Base-by-base conservation (phyloP, 2,113 vertebrate genomes). In the Cairina moschata region DNA sequence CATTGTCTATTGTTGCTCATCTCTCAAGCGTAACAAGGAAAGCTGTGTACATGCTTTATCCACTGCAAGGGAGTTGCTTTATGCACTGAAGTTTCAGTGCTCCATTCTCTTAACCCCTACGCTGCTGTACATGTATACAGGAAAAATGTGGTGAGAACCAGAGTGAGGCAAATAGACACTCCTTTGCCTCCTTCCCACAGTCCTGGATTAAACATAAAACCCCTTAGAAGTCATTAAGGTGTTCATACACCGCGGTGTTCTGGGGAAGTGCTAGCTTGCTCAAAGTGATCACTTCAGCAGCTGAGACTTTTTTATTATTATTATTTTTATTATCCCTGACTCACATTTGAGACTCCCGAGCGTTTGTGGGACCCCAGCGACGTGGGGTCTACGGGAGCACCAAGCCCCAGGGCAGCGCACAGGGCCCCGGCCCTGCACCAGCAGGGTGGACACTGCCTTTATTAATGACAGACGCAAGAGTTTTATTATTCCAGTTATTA, bases 1-100 rank as follows among this genome's bases (percentile, higher is more conserved):
- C 88, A 88, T 88, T 95, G 94, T 78, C 91, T 78, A 74, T 89
- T 96, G 91, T 89, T 76, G 58, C 77, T 55, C 84, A 82, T 83
- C 93, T 80, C 60, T 91, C 65, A 86, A 58, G 94, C 77, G 4
- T 84, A 77, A 92, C 55, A 62, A 79, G 86, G 86, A 74, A 44
- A 92, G 80, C 72, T 82, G 55, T 29, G 48, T 62, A 5, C 50
- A 55, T 7, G 54, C 74, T 68, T 91, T 81, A 69, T 26, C 75
- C 94, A 5, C 79, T 58, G 46, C 72, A 46, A 71, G 78, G 46
- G 40, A 50, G 20, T 12, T 38, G 31, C 65, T 62, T 50, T 29
- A 54, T 46, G 81, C 71, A 44, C 44, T 59, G 79, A 78, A n/a
- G 63, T 59, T 4, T 56, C 86, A 78, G 67, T 55, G 42, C 77